These are phyloP conservation scores for Nyctereutes procyonoides DNA, from an alignment of 2,113 vertebrate genomes.

Conservation along the genomic window DNA sequence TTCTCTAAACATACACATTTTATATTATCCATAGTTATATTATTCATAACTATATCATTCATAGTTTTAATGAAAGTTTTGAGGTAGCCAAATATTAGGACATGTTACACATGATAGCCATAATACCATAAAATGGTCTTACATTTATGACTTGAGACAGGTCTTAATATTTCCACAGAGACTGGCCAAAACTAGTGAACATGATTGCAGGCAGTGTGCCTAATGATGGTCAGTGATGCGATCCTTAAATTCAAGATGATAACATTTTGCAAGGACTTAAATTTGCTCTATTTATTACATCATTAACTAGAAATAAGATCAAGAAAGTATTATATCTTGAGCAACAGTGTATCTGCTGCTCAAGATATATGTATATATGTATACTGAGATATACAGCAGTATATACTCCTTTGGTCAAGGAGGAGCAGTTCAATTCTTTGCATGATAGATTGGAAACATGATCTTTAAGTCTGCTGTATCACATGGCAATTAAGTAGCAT, in stretches of 20 bases:
- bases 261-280: not conserved
- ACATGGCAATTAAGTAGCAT: not conserved
- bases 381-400: no score
- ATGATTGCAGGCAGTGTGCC: not conserved
- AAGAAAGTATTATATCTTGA: not conserved
- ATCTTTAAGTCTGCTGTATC: not conserved
- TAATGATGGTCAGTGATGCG: not conserved
- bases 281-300: slow-evolving; percentile 26
- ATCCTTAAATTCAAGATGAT: not conserved
- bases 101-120: not conserved
- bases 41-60: not conserved
- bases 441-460: not conserved
- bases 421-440: not conserved
- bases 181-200: not conserved
- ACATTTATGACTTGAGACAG: not conserved
- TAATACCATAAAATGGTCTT: not conserved
- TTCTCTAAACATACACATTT: not conserved
- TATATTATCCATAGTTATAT: not conserved
- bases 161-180: not conserved
- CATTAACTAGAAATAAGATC: not conserved
- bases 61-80: not conserved
- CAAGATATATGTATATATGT: no score
- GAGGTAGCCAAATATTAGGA: not conserved
- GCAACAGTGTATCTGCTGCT: no score
- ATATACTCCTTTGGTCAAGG: not conserved